A percentile compares a stretch with the other conserved stretches of the same genome.
These are phyloP conservation scores for Ptilodon capucinus DNA, from an alignment of 2,888 invertebrate genomes.

Conservation along the genomic window DNA sequence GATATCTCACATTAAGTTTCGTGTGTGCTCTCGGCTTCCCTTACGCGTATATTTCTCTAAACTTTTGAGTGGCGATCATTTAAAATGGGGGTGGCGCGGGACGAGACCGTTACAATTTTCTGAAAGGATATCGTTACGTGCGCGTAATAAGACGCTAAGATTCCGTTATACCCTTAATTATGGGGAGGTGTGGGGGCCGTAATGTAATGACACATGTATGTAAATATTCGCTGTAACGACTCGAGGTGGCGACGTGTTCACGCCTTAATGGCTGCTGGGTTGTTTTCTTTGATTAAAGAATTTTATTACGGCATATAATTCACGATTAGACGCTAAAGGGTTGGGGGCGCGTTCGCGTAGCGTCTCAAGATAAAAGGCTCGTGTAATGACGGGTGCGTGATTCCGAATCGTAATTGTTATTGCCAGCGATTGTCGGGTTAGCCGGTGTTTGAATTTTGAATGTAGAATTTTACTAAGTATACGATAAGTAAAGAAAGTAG, in stretches of 20 bases:
- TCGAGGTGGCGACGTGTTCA: slow-evolving; percentile 78
- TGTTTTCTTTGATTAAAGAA: slow-evolving; percentile 83
- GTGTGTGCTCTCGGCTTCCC: slow-evolving; percentile 67
- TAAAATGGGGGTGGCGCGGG: slow-evolving; percentile 52
- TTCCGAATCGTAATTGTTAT: slow-evolving; percentile 79
- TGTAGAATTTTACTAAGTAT: too few species aligned
- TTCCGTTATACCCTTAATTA: slow-evolving; percentile 82
- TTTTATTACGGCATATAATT: slow-evolving; percentile 81
- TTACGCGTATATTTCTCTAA: slow-evolving; percentile 54
- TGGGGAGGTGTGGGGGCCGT: slow-evolving; percentile 44
- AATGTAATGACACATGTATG: slow-evolving; percentile 81
- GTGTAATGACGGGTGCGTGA: slow-evolving; percentile 78
- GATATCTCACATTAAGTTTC: slow-evolving; percentile 81
- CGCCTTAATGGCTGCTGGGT: slow-evolving; percentile 76
- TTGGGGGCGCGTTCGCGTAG: slow-evolving; percentile 53
- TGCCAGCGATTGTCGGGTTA: slow-evolving; percentile 36
- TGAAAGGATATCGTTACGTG: slow-evolving; percentile 80
- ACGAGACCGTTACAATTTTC: slow-evolving; percentile 80
- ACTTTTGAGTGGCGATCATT: slow-evolving; percentile 71
- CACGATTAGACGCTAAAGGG: slow-evolving; percentile 81
- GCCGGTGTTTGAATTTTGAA: slow-evolving; percentile 39
- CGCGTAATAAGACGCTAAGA: slow-evolving; percentile 82
- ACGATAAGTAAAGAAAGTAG: too few species aligned
- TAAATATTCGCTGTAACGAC: slow-evolving; percentile 79
- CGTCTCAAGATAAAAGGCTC: slow-evolving; percentile 73